phyloP scores from a whole-genome alignment of 2,888 invertebrate species.

The Cantharis rustica region DNA sequence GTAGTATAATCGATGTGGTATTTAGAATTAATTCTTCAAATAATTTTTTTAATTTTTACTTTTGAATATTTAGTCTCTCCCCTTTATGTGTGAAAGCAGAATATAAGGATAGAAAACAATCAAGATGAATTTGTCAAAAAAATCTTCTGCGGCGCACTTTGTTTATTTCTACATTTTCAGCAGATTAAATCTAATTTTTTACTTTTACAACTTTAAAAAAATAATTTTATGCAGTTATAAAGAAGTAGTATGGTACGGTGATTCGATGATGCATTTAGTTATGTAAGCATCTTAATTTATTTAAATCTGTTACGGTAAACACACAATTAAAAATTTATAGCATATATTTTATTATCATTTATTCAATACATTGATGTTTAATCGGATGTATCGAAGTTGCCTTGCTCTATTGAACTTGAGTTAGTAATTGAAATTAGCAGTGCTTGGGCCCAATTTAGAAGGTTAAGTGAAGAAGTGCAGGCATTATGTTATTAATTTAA shows the following conservation, averaged over 20 bases:
- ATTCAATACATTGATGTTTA: background rate
- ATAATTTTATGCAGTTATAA: too few relatives aligned
- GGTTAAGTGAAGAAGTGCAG: background rate
- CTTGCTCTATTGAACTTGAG: background rate
- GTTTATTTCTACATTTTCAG: too few relatives aligned
- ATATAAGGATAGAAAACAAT: too few relatives aligned
- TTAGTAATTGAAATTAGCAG: background rate
- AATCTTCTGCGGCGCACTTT: too few relatives aligned
- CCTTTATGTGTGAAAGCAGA: too few relatives aligned
- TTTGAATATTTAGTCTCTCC: too few relatives aligned
- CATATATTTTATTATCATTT: background rate
- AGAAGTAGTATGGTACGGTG: background rate
- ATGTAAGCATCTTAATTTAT: background rate
- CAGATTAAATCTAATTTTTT: too few relatives aligned
- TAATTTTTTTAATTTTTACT: too few relatives aligned
- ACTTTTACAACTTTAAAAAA: too few relatives aligned
- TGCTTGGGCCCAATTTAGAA: background rate
- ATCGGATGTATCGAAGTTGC: background rate
- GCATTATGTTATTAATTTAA: background rate
- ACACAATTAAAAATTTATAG: background rate
- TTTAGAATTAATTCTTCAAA: too few relatives aligned
- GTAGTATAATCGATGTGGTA: too few relatives aligned
- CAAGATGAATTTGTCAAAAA: too few relatives aligned
- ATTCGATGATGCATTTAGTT: background rate
- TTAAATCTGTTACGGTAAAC: background rate